A percentile compares a stretch with the other conserved stretches of the same genome.
phyloP scores from a whole-genome alignment of 1,140 invertebrate species.

The Pseudomyrmex concolor region DNA sequence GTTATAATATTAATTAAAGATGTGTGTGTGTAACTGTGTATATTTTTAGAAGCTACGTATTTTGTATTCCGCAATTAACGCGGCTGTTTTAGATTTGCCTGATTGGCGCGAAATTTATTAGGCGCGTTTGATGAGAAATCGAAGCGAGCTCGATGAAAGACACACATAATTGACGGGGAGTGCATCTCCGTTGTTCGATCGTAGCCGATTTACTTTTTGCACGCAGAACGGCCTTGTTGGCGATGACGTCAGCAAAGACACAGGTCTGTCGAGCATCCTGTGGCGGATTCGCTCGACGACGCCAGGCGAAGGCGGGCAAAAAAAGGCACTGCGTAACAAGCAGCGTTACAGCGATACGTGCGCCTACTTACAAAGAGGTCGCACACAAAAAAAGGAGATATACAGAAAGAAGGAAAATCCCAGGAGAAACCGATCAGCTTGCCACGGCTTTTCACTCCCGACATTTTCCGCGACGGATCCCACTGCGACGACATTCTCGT shows the following conservation, averaged over 20 bases:
- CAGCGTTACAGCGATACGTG: conserved; percentile 75
- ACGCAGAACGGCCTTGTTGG: conserved; percentile 45
- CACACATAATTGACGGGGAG: conserved; percentile 5
- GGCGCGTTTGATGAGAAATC: not conserved
- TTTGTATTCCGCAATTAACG: not conserved
- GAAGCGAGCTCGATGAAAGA: not conserved
- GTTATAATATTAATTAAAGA: not conserved
- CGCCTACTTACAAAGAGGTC: conserved; percentile 73
- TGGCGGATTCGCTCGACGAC: conserved; percentile 51
- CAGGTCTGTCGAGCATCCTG: conserved; percentile 56
- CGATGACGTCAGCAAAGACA: conserved; percentile 59
- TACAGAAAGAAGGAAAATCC: conserved; percentile 70
- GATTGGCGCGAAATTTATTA: not conserved
- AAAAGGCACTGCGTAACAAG: conserved; percentile 75
- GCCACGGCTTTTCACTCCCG: conserved; percentile 30
- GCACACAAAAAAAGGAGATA: conserved; percentile 61
- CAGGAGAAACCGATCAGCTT: conserved; percentile 51
- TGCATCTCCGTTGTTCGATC: conserved; percentile 31
- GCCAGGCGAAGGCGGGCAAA: conserved; percentile 59
- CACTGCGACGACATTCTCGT: not conserved
- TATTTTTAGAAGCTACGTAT: not conserved
- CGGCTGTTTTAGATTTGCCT: not conserved
- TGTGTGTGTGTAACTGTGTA: not conserved
- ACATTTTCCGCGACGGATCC: not conserved
- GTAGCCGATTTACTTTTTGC: conserved; percentile 61